phyloP scores from a whole-genome alignment of 2,888 invertebrate genomes.

The Pyrrhosoma nymphula region DNA sequence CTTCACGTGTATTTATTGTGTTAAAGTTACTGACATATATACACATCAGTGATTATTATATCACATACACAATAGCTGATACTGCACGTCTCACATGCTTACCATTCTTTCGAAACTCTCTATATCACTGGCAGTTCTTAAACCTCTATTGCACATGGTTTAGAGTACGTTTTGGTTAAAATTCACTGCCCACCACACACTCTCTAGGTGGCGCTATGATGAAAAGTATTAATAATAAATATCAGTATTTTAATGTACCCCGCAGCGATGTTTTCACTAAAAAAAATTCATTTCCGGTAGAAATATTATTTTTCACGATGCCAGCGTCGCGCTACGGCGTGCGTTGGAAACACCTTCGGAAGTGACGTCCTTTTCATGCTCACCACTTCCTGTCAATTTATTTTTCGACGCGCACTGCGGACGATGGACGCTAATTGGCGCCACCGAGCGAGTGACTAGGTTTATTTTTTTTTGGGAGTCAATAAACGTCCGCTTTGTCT shows the following conservation, averaged over 20 bases:
- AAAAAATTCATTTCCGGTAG: neutral
- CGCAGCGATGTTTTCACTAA: neutral
- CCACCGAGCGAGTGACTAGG: neutral
- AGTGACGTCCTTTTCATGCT: neutral
- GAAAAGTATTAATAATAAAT: neutral
- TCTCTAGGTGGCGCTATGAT: too few relatives aligned
- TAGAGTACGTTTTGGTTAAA: too few relatives aligned
- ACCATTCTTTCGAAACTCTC: too few relatives aligned
- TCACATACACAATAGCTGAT: too few relatives aligned
- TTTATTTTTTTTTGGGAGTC: neutral
- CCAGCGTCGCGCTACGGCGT: neutral
- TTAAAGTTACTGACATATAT: too few relatives aligned
- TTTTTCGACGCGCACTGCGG: neutral
- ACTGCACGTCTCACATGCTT: too few relatives aligned
- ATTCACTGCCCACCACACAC: too few relatives aligned
- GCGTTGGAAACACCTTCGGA: constrained; percentile 31
- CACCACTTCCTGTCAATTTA: constrained; percentile 50
- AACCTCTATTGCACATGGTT: too few relatives aligned
- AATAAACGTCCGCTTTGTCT: neutral
- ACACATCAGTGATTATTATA: too few relatives aligned
- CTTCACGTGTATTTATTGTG: too few relatives aligned
- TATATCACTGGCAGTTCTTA: too few relatives aligned
- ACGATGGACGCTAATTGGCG: constrained; percentile 49
- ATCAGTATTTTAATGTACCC: neutral
- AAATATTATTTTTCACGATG: neutral